Evolutionary conservation across 2,888 invertebrate species (phyloP).

Genomic region (Adelognathus sp.): DNA sequence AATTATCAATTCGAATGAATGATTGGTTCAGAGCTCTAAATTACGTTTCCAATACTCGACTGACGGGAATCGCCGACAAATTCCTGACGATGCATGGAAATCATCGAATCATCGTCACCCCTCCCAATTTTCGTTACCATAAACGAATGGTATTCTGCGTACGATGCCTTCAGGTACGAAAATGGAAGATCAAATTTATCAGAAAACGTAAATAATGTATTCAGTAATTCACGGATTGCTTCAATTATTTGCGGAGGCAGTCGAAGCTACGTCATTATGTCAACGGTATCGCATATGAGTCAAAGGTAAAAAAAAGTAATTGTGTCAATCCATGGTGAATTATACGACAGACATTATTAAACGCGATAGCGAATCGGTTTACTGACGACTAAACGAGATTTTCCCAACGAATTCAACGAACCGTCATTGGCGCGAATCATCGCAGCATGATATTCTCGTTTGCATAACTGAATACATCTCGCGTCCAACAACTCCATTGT

Average conservation of each 20-base stretch:
- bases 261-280: too few species aligned
- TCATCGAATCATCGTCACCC: not conserved
- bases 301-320: too few species aligned
- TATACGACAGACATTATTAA: conserved; percentile 15
- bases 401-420: conserved; percentile 30
- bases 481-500: conserved; percentile 40
- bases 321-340: too few species aligned
- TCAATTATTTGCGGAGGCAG: too few species aligned
- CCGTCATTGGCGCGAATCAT: conserved; percentile 32
- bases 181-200: too few species aligned
- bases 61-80: not conserved
- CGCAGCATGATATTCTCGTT: conserved; percentile 42
- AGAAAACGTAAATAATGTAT: too few species aligned
- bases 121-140: conserved; percentile 24
- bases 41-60: not conserved
- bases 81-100: conserved; percentile 1
- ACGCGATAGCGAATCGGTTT: conserved; percentile 11
- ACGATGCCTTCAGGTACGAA: too few species aligned
- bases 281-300: too few species aligned
- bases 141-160: conserved; percentile 20
- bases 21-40: not conserved
- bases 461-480: conserved; percentile 47
- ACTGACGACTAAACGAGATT: conserved; percentile 29
- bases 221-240: too few species aligned
- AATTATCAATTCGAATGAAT: not conserved